These are phyloP conservation scores for Bursaphelenchus mucronatus DNA, from an alignment of 1,140 invertebrate genomes.

Conservation along the genomic window DNA sequence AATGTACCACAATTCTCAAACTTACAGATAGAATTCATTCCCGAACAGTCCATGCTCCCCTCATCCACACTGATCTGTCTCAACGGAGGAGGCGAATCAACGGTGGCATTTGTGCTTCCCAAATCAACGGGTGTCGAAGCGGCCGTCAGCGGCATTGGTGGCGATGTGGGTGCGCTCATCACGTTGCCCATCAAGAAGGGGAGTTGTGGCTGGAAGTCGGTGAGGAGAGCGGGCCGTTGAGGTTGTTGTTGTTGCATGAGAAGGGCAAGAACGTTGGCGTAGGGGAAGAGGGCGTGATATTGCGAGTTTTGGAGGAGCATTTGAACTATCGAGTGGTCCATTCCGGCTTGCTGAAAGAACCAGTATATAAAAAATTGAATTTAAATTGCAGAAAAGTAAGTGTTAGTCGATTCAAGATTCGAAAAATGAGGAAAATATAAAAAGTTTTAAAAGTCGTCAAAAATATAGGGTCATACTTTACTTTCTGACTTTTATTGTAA, in stretches of 20 bases:
- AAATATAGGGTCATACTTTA: too few relatives aligned
- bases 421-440: too few relatives aligned
- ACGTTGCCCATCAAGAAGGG: neutral
- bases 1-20: too few relatives aligned
- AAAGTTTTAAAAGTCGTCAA: too few relatives aligned
- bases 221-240: conserved; percentile 1
- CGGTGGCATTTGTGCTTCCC: neutral
- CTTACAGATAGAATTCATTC: too few relatives aligned
- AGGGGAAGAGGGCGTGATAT: conserved; percentile 10
- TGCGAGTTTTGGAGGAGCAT: neutral
- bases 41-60: too few relatives aligned
- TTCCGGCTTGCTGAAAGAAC: conserved; percentile 6
- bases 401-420: too few relatives aligned
- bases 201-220: neutral
- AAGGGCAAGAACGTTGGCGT: conserved; percentile 10
- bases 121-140: conserved; percentile 4
- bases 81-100: neutral
- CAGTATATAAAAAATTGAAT: too few relatives aligned
- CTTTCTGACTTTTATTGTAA: too few relatives aligned
- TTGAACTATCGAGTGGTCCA: conserved; percentile 2
- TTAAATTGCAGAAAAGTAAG: too few relatives aligned
- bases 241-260: conserved; percentile 5
- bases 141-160: neutral
- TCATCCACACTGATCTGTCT: neutral
- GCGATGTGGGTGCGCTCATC: neutral